Base-by-base conservation (phyloP, 2,888 invertebrate species). In the Neuroscelio doddi region DNA sequence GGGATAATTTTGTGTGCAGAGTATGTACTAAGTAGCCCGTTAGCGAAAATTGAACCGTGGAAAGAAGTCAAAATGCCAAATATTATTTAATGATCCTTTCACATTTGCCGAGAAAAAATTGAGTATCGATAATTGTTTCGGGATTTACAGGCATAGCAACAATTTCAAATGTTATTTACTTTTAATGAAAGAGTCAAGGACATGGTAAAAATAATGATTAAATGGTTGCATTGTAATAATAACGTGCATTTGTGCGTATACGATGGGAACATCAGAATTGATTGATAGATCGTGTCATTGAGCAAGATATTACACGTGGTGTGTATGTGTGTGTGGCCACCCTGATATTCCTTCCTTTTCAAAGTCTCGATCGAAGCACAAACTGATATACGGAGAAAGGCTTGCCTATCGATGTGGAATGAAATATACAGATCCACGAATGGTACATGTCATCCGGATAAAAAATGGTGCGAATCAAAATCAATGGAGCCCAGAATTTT, bases 271-370 rank as follows among this genome's bases (percentile, higher is more conserved):
- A 58, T 59, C 47, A 59, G 64, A 52, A 69, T 56, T 61, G 72
- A 74, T 74, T 64, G 73, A 75, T 70, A 68, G 71, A 70, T 73
- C 73, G 62, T 45, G 58, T 49, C 55, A 64, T 68, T 61, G 56
- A 59, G 46, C 42, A 56, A 50, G 57, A 44, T 57, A 53, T 50
- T 21, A 21, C 21, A 21, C 21, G 21, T 55, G 21, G n/a, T n/a
- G n/a, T n/a, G n/a, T n/a, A n/a, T n/a, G n/a, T 41, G 21, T 34
- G 57, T 51, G 41, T 39, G 58, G 55, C 45, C 63, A 68, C 47
- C 57, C 47, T 12, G 47, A 41, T 51, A 34, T 15, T 44, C 17
- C 30, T 44, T 53, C 44, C 27, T 26, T 61, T 61, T 29, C 12
- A 41, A n/a, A n/a, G 50, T 14, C 51, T 36, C 47, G 34, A 46